These are phyloP conservation scores for Zaprionus lachaisei DNA, from an alignment of 1,140 invertebrate genomes.

Conservation along the genomic window DNA sequence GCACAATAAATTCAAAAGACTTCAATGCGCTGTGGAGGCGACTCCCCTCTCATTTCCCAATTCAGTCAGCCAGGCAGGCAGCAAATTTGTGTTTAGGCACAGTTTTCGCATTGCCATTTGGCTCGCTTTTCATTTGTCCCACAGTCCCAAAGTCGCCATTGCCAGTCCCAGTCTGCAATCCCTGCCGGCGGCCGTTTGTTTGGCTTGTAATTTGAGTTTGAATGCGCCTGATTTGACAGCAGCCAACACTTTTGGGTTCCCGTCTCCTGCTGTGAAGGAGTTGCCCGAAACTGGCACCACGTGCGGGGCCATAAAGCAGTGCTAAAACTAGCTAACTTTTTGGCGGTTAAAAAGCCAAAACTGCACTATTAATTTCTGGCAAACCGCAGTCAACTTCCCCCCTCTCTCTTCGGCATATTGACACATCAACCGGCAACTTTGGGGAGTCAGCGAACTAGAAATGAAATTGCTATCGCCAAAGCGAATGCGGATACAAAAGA, in stretches of 20 bases:
- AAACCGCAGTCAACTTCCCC: conserved; percentile 54
- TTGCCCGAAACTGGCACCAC: not conserved
- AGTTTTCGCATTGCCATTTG: conserved; percentile 52
- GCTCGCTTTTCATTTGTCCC: conserved; percentile 49
- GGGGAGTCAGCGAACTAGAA: conserved; percentile 50
- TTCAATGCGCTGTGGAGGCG: conserved; percentile 38
- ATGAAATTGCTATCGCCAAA: conserved; percentile 73
- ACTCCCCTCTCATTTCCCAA: not conserved
- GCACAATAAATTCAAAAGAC: conserved; percentile 71
- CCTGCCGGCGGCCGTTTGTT: conserved; percentile 50
- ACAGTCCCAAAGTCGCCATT: conserved; percentile 2
- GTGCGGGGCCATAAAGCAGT: conserved; percentile 34
- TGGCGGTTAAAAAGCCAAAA: conserved; percentile 54
- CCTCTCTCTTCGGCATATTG: conserved; percentile 42
- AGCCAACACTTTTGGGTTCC: conserved; percentile 64
- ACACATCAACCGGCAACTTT: conserved; percentile 67
- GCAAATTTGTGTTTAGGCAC: conserved; percentile 62
- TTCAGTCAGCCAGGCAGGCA: conserved; percentile 31
- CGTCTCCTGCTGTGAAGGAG: conserved; percentile 61
- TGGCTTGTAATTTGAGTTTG: conserved; percentile 78
- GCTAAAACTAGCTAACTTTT: conserved; percentile 40
- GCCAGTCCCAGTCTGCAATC: not conserved
- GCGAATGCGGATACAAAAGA: conserved; percentile 50
- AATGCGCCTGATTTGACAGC: conserved; percentile 80
- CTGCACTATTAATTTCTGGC: conserved; percentile 76